Evolutionary conservation across 2,113 vertebrate genomes (phyloP), one percentile per base, ranked within the genome.

Genomic region (Pardalotus punctatus): DNA sequence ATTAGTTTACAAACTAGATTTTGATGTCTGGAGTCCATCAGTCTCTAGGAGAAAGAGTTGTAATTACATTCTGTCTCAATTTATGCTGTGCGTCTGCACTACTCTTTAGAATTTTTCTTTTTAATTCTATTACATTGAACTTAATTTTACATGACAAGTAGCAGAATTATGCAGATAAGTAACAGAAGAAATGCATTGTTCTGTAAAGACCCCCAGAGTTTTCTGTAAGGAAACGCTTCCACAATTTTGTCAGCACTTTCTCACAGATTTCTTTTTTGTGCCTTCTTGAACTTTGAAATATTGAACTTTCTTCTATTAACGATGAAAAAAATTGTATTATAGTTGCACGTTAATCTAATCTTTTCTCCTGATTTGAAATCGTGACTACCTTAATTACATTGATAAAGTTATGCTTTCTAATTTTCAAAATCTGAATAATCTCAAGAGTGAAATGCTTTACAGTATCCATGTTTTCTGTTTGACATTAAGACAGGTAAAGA

Each of bases 1-100:
- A 96, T 97, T 91, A 90, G 94, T 95, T 97, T 96, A 90, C 76
- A 91, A 88, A 79, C 64, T 93, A 71, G 57, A 57, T 92, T 86
- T 94, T 93, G 86, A 94, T 93, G 93, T 94, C 96, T 97, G 96
- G 93, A 84, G 85, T 96, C 90, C 85, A 93, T 97, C 96, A 96
- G 80, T 95, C 90, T 97, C 20, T 2, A 86, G 88, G 77, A 95
- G 69, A 78, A 93, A 93, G 86, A 92, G 81, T 85, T 88, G 72
- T 97, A 96, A 97, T 97, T 95, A 81, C 82, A 95, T 95, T 96
- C 82, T 57, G 51, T 83, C 76, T 96, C 90, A 84, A 94, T 97
- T 94, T 94, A 90, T 90, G 88, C 48, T 33, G 23, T 94, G 81
- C 90, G 83, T 94, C 90, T 96, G 94, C 76, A 61, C 64, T 96